A percentile compares a stretch with the other conserved stretches of the same genome.
These are phyloP conservation scores for Caenorhabditis sp. DNA, from an alignment of 2,888 invertebrate genomes.

Conservation along the genomic window DNA sequence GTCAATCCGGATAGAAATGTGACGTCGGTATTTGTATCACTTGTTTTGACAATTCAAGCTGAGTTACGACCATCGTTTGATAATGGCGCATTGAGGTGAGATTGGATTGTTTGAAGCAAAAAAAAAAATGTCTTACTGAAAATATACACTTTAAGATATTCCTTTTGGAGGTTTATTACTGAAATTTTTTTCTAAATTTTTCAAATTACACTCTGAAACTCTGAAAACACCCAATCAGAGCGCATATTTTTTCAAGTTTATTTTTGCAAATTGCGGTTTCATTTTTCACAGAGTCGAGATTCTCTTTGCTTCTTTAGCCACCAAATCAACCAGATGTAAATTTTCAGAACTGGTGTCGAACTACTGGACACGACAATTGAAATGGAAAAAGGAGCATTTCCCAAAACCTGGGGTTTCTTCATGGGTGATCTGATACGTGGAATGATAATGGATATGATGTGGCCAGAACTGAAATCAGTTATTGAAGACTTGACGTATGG, in stretches of 20 bases:
- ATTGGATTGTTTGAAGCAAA: too few relatives aligned
- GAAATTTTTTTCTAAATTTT: too few relatives aligned
- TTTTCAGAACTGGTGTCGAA: conserved; percentile 62
- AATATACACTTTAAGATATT: too few relatives aligned
- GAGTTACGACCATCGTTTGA: conserved; percentile 52
- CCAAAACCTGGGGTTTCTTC: conserved; percentile 60
- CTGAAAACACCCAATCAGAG: background rate
- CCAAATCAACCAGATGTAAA: too few relatives aligned
- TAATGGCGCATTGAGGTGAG: conserved; percentile 35
- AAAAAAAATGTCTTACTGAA: too few relatives aligned
- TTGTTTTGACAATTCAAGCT: conserved; percentile 56
- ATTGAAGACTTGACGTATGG: conserved; percentile 66
- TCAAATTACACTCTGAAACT: too few relatives aligned
- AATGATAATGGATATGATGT: conserved; percentile 69
- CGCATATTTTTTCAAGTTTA: background rate
- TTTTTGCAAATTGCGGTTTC: background rate
- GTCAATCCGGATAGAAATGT: conserved; percentile 64
- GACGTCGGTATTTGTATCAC: conserved; percentile 64
- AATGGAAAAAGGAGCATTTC: conserved; percentile 69
- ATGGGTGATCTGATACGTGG: conserved; percentile 66
- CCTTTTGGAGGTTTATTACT: too few relatives aligned
- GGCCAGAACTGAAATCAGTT: conserved; percentile 66
- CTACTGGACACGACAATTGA: conserved; percentile 63
- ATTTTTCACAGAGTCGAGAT: too few relatives aligned
- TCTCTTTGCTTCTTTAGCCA: too few relatives aligned